Base-by-base conservation (phyloP, 2,888 invertebrate genomes). In the Taenaris catops region DNA sequence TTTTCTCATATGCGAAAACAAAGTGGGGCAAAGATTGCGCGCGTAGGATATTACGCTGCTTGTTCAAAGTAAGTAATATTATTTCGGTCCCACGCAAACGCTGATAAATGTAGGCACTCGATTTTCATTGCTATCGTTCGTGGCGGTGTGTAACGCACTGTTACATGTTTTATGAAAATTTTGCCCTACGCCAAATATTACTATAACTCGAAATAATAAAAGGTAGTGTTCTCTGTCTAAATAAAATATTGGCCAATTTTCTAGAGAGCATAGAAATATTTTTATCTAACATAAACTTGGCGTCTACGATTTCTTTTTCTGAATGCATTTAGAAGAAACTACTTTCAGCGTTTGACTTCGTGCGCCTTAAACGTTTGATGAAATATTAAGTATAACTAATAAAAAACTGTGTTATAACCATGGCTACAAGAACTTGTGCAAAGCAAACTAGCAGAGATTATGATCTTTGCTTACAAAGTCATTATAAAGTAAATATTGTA, bases 101-200 rank as follows among this genome's bases (percentile, higher is more conserved):
- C 44, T 48, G 49, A 54, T 50, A 53, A 48, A 56, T 55, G 51
- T 41, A 32, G 38, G 34, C 36, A 49, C 53, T 55, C 52, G 49
- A 51, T 53, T 52, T 49, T 53, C 52, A 55, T 55, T 50, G 52
- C 49, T 36, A 40, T 39, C 48, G 40, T 34, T 44, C 40, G 34
- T 41, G 29, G 33, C 27, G 33, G 34, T 25, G 34, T 26, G 23
- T 34, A 17, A 43, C 25, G 31, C 35, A 24, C 25, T 25, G 31
- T 24, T 33, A 44, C 46, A 48, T 44, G 48, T 52, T 49, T 49
- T 52, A 49, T 49, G 44, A 46, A 47, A 49, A 50, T 44, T 45
- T 49, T 47, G 33, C 25, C 33, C 38, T 18, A 38, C 39, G 29
- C 32, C 35, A 26, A 38, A 40, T 36, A 37, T 28, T 24, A 36